These are phyloP conservation scores for Platysteira castanea DNA, from an alignment of 2,113 vertebrate genomes.

Conservation along the genomic window DNA sequence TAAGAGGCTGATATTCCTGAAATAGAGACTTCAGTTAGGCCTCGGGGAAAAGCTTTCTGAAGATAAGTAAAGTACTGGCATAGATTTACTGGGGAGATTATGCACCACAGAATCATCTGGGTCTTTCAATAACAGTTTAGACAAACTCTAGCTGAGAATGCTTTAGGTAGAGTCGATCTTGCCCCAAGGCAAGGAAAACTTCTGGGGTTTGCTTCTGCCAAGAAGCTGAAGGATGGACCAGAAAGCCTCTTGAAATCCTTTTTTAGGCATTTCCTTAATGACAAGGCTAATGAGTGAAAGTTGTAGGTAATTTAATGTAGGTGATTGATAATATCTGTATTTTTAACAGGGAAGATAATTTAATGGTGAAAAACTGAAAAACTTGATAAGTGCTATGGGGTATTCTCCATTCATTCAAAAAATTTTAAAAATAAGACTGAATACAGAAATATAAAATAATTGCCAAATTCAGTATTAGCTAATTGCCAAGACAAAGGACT, in stretches of 20 bases:
- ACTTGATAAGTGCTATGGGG: neutral
- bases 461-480: neutral
- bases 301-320: neutral
- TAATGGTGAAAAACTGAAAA: neutral
- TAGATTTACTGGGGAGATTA: neutral
- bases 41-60: neutral
- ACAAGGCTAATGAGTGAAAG: neutral
- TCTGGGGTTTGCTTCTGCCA: neutral
- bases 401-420: neutral
- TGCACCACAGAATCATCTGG: neutral
- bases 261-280: neutral
- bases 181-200: neutral
- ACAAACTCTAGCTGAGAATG: neutral
- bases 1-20: neutral
- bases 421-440: neutral
- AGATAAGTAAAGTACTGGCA: neutral
- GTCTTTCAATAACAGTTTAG: neutral
- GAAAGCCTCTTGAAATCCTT: neutral
- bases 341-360: neutral
- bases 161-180: neutral
- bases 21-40: neutral
- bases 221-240: neutral
- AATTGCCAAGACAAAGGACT: neutral
- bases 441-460: neutral
- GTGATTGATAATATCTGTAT: neutral